Evolutionary conservation across 1,140 invertebrate genomes (phyloP).

Genomic region (Hormaphis cornu): DNA sequence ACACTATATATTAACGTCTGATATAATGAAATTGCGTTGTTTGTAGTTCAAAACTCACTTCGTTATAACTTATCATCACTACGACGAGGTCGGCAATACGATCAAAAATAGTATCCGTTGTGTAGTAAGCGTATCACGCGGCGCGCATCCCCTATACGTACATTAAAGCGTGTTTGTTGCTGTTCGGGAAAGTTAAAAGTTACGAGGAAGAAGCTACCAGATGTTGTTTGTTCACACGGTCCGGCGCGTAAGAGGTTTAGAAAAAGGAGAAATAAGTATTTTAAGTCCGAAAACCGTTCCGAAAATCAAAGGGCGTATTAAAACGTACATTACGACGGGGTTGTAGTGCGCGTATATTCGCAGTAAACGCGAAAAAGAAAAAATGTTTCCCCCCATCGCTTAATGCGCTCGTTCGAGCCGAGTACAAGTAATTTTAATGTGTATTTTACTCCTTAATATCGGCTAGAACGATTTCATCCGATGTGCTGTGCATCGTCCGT

Average conservation of each 20-base stretch:
- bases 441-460: too few species aligned
- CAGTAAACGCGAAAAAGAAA: too few species aligned
- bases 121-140: background rate
- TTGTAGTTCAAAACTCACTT: too few species aligned
- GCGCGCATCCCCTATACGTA: background rate
- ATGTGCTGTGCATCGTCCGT: too few species aligned
- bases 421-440: too few species aligned
- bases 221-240: constrained; percentile 14
- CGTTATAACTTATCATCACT: too few species aligned
- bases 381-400: too few species aligned
- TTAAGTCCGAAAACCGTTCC: background rate
- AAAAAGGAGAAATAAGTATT: background rate
- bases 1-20: too few species aligned
- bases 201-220: constrained; percentile 9
- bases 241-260: background rate
- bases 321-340: background rate
- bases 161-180: background rate
- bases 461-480: too few species aligned
- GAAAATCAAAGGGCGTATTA: background rate
- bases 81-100: background rate
- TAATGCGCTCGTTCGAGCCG: too few species aligned
- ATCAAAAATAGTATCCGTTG: background rate
- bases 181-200: constrained; percentile 21
- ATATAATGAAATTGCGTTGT: too few species aligned
- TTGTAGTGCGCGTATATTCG: background rate